Evolutionary conservation across 2,888 invertebrate genomes (phyloP).

Genomic region (Lasius fuliginosus): DNA sequence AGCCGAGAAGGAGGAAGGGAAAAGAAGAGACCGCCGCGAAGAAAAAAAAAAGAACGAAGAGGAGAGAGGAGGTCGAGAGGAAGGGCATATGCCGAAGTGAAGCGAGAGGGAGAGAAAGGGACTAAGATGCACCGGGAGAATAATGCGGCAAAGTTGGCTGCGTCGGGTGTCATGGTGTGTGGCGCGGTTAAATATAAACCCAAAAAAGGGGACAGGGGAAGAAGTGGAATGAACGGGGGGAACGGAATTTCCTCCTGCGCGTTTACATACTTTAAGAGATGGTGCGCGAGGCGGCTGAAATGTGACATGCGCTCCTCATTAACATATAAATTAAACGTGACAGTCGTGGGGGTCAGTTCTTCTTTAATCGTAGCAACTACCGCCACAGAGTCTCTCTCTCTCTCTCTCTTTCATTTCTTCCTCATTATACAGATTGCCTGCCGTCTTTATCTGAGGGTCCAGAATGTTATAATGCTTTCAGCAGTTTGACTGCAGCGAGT

Average conservation of each 20-base stretch:
- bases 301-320: slow-evolving; percentile 80
- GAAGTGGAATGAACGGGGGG: slow-evolving; percentile 6
- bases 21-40: slow-evolving; percentile 25
- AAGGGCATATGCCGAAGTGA: slow-evolving; percentile 6
- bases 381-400: slow-evolving; percentile 54
- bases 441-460: background rate
- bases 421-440: background rate
- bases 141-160: slow-evolving; percentile 74
- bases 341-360: slow-evolving; percentile 78
- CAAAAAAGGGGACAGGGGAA: slow-evolving; percentile 67
- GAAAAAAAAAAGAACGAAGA: slow-evolving; percentile 14
- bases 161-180: slow-evolving; percentile 76
- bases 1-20: background rate
- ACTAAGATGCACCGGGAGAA: slow-evolving; percentile 54
- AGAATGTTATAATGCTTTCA: slow-evolving; percentile 26
- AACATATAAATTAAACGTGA: slow-evolving; percentile 82
- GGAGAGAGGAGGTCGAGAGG: slow-evolving; percentile 27
- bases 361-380: slow-evolving; percentile 65
- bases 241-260: slow-evolving; percentile 51
- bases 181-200: slow-evolving; percentile 79
- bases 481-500: background rate
- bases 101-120: slow-evolving; percentile 52
- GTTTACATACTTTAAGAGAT: slow-evolving; percentile 30
- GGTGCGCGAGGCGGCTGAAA: slow-evolving; percentile 71
- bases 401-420: slow-evolving; percentile 39